Evolutionary conservation across 2,888 invertebrate genomes (phyloP).

Genomic region (Brachyptera putata): DNA sequence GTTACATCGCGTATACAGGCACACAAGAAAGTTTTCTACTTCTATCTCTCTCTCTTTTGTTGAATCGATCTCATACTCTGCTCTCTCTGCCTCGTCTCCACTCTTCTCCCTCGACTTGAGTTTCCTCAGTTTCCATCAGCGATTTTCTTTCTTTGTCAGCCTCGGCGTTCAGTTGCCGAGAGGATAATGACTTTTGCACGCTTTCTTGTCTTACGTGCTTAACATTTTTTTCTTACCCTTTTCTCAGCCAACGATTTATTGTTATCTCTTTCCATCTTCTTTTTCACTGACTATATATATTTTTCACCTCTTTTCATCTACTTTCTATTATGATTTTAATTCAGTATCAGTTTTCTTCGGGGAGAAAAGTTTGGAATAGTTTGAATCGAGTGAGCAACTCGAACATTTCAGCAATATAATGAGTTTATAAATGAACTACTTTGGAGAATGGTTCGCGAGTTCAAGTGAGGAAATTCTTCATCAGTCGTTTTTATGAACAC

Average conservation of each 20-base stretch:
- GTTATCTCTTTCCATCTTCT: constrained; percentile 17
- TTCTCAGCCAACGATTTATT: constrained; percentile 15
- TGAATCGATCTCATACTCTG: constrained; percentile 12
- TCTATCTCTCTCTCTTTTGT: not conserved
- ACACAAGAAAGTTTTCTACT: constrained; percentile 4
- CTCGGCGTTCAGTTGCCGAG: not conserved
- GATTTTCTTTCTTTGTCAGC: not conserved
- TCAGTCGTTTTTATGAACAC: too few relatives aligned
- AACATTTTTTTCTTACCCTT: constrained; percentile 18
- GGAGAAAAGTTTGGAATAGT: not conserved
- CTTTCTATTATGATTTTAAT: constrained; percentile 1
- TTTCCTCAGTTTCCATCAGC: not conserved
- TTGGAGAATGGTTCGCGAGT: too few relatives aligned
- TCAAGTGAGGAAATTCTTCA: too few relatives aligned
- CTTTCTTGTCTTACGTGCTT: constrained; percentile 15
- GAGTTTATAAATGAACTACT: not conserved
- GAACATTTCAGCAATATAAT: not conserved
- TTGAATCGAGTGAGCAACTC: not conserved
- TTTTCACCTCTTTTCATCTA: not conserved
- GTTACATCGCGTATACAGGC: constrained; percentile 13
- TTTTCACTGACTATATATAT: not conserved
- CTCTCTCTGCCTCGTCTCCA: constrained; percentile 1
- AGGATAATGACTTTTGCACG: constrained; percentile 23
- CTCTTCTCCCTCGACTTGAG: not conserved
- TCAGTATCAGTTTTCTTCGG: not conserved